phyloP scores from a whole-genome alignment of 2,888 invertebrate species.

The Tigriopus californicus region DNA sequence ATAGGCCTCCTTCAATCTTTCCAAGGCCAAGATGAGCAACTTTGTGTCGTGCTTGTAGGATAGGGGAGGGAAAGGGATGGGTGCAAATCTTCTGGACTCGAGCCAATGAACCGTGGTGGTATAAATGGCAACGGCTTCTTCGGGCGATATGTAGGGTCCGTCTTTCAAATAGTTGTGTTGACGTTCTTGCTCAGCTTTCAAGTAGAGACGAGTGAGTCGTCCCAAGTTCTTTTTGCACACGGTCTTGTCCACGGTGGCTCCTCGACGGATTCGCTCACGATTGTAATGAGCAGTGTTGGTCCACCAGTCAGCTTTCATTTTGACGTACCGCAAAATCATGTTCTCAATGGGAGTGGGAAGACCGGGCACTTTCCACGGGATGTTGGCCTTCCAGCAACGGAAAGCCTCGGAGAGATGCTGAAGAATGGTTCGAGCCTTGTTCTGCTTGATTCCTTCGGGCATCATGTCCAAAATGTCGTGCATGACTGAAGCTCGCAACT shows the following conservation, averaged over 20 bases:
- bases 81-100: constrained; percentile 92
- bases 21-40: constrained; percentile 83
- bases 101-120: constrained; percentile 99
- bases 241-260: constrained; percentile 99
- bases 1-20: constrained; percentile 91
- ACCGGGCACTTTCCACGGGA: constrained; percentile 99
- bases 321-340: constrained; percentile 98
- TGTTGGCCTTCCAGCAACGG: constrained; percentile 99
- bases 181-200: constrained; percentile 93
- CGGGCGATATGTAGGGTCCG: constrained; percentile 96
- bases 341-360: constrained; percentile 98
- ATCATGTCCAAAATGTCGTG: constrained; percentile 99
- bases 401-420: constrained; percentile 98
- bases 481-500: constrained; percentile 81
- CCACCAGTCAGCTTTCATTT: constrained; percentile 99
- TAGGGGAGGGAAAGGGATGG: constrained; percentile 96
- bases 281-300: constrained; percentile 99
- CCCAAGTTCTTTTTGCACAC: constrained; percentile 99
- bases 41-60: constrained; percentile 99
- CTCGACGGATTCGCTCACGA: constrained; percentile 88
- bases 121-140: constrained; percentile 98
- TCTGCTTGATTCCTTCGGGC: constrained; percentile 99
- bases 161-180: constrained; percentile 99
- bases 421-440: constrained; percentile 93
- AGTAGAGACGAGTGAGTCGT: constrained; percentile 80